These are phyloP conservation scores for Epinephelus fuscoguttatus DNA, from an alignment of 2,113 vertebrate genomes.

Conservation along the genomic window DNA sequence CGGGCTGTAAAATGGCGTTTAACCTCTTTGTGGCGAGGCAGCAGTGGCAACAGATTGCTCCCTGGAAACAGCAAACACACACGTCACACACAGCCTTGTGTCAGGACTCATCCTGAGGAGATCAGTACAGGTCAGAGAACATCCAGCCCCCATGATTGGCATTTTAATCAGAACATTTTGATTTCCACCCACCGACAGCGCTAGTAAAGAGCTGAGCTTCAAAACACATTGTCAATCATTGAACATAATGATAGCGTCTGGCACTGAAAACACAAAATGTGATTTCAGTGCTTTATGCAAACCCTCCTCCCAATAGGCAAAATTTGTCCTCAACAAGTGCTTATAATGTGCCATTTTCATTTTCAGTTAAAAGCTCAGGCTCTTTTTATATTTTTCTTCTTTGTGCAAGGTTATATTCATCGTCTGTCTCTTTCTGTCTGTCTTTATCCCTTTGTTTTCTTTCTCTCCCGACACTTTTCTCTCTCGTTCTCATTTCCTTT, in stretches of 20 bases:
- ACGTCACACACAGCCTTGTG: conserved; percentile 41
- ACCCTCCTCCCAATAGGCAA: not conserved
- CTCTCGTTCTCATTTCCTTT: not conserved
- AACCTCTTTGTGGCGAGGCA: conserved; percentile 70
- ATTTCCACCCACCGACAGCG: conserved; percentile 32
- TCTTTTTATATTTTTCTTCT: conserved; percentile 20
- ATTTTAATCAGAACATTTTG: conserved; percentile 37
- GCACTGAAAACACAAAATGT: conserved; percentile 31
- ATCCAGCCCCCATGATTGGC: conserved; percentile 3
- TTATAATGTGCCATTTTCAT: conserved; percentile 5
- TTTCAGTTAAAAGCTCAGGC: conserved; percentile 7
- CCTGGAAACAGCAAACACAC: conserved; percentile 76
- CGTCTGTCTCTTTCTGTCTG: not conserved
- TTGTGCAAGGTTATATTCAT: conserved; percentile 11
- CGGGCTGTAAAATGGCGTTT: conserved; percentile 72
- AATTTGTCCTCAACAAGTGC: conserved; percentile 6
- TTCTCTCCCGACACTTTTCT: not conserved
- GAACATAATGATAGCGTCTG: conserved; percentile 55
- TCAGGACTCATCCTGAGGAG: conserved; percentile 23
- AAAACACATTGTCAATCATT: conserved; percentile 51
- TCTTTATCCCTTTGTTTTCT: not conserved
- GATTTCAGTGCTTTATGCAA: conserved; percentile 33
- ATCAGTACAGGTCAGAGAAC: conserved; percentile 34
- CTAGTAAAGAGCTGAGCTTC: conserved; percentile 15
- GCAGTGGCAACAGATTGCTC: conserved; percentile 62